Evolutionary conservation across 92 coral and sea anemone species (phyloP).

Genomic region (Desmophyllum pertusum): DNA sequence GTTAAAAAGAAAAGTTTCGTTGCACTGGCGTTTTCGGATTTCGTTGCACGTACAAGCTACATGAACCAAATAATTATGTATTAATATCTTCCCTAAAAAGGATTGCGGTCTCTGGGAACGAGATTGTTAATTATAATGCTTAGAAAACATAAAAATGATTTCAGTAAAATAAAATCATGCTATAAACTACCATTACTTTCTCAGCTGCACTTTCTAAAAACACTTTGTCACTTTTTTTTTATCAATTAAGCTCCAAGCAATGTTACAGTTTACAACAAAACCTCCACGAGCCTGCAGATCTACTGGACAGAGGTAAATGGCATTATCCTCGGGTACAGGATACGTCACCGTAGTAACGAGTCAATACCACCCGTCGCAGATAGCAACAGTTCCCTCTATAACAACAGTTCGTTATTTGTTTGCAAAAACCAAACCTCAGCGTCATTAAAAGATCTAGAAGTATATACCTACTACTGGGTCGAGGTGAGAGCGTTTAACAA

Average conservation of each 20-base stretch:
- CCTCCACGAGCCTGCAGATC: not conserved
- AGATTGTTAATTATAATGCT: too few relatives aligned
- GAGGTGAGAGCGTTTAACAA: conserved; percentile 21
- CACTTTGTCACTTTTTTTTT: not conserved
- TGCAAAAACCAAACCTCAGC: conserved; percentile 15
- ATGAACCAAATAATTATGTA: too few relatives aligned
- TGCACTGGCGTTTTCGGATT: not conserved
- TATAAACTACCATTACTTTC: too few relatives aligned
- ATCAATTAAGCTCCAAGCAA: conserved; percentile 1
- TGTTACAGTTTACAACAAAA: conserved; percentile 2
- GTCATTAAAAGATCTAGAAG: not conserved
- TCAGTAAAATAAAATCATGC: too few relatives aligned
- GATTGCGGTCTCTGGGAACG: too few relatives aligned
- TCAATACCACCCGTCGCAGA: not conserved
- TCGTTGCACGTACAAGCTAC: not conserved
- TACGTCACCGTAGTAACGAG: conserved; percentile 8
- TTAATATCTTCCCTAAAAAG: too few relatives aligned
- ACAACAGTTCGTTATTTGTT: conserved; percentile 7
- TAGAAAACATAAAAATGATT: too few relatives aligned
- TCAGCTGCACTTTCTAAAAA: not conserved
- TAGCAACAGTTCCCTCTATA: not conserved
- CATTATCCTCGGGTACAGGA: conserved; percentile 5
- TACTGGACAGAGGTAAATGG: not conserved
- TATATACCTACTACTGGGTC: conserved; percentile 16
- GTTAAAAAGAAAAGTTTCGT: not conserved